Conservation (phyloP, 1,140 invertebrate species). For the Drosophila sp. region DNA sequence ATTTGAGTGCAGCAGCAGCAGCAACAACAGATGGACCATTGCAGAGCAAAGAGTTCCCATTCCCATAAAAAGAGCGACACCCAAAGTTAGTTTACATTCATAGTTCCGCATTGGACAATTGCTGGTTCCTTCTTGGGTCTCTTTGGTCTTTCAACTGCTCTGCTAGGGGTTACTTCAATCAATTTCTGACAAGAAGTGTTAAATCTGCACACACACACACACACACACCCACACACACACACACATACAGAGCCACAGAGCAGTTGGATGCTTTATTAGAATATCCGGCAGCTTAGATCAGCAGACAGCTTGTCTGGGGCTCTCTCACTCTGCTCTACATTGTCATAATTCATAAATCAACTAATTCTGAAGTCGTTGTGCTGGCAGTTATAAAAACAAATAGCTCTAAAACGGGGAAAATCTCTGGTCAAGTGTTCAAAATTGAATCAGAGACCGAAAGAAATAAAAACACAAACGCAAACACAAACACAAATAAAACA, state of each 20-base stretch:
- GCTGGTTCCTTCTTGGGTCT: slow-evolving; percentile 68
- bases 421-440: slow-evolving; percentile 27
- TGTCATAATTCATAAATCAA: slow-evolving; percentile 83
- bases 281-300: slow-evolving; percentile 75
- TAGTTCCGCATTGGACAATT: slow-evolving; percentile 78
- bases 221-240: slow-evolving; percentile 12
- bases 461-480: slow-evolving; percentile 12
- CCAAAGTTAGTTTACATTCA: slow-evolving; percentile 37
- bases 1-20: slow-evolving; percentile 63
- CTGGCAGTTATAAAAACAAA: slow-evolving; percentile 56
- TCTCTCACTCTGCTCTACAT: slow-evolving; percentile 53
- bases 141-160: slow-evolving; percentile 54
- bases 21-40: slow-evolving; percentile 10
- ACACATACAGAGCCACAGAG: not conserved
- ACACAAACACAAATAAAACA: not conserved
- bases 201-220: slow-evolving; percentile 70
- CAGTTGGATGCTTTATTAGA: slow-evolving; percentile 70
- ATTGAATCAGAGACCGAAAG: slow-evolving; percentile 1
- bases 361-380: slow-evolving; percentile 70
- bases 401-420: slow-evolving; percentile 50
- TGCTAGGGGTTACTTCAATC: slow-evolving; percentile 79
- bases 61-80: slow-evolving; percentile 41
- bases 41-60: slow-evolving; percentile 58
- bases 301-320: slow-evolving; percentile 55
- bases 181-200: slow-evolving; percentile 82